Percentiles rank a stretch among this genome's conserved stretches.
phyloP scores from a whole-genome alignment of 2,888 invertebrate species.

The Drosophila lutescens region DNA sequence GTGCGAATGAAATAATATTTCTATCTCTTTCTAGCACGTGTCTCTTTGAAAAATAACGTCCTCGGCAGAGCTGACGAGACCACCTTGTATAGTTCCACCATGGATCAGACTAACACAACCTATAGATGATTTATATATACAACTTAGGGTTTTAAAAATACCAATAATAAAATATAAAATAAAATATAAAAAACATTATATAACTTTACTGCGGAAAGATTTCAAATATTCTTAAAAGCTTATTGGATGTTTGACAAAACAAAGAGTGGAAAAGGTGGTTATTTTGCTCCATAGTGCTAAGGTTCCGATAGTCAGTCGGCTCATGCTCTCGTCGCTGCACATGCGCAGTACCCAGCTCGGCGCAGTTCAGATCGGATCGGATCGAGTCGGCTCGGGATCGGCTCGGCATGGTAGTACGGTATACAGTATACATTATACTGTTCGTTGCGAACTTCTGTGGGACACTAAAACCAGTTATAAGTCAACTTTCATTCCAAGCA shows the following conservation, averaged over 20 bases:
- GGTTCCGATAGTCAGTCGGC: conserved; percentile 3
- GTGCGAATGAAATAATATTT: too few species aligned
- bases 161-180: too few species aligned
- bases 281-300: neutral
- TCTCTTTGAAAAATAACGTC: too few species aligned
- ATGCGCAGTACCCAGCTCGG: conserved; percentile 40
- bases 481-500: conserved; percentile 83
- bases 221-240: neutral
- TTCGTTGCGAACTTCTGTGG: conserved; percentile 57
- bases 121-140: too few species aligned
- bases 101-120: too few species aligned
- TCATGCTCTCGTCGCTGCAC: conserved; percentile 39
- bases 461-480: conserved; percentile 82
- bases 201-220: neutral
- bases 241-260: neutral
- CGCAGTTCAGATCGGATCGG: neutral
- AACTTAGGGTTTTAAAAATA: too few species aligned
- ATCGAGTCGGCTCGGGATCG: neutral
- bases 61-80: too few species aligned
- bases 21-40: too few species aligned
- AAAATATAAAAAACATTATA: too few species aligned
- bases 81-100: too few species aligned
- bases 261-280: neutral
- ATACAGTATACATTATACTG: neutral
- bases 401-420: neutral